Conservation (phyloP, 2,113 vertebrate species). For the Struthidea cinerea region DNA sequence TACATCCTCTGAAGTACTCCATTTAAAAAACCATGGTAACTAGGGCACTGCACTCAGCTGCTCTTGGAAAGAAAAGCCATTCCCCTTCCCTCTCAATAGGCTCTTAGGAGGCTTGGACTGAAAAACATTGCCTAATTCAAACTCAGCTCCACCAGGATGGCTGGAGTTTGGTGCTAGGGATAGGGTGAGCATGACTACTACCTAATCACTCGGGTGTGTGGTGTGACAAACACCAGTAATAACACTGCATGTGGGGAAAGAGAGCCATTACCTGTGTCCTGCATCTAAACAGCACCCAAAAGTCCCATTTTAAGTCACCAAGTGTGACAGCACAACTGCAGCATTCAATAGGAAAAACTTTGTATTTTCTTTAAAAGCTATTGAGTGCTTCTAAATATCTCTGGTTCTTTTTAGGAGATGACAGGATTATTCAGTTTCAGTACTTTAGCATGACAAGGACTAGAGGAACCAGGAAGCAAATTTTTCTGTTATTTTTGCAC, state of each 20-base stretch:
- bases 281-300: neutral
- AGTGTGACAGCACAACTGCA: neutral
- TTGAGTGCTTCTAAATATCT: neutral
- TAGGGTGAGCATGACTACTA: rapidly evolving
- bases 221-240: neutral
- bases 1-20: slow-evolving; percentile 1
- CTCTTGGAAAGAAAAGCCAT: neutral
- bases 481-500: neutral
- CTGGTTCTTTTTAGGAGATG: neutral
- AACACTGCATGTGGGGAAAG: neutral
- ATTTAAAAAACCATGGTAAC: slow-evolving; percentile 16
- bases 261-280: neutral
- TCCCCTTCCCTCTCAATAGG: neutral
- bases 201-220: neutral
- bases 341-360: neutral
- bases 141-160: neutral
- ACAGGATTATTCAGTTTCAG: neutral
- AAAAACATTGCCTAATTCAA: neutral
- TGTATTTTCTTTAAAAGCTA: neutral
- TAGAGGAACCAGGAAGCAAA: neutral
- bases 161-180: neutral
- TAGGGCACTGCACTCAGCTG: neutral
- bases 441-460: neutral
- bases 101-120: neutral
- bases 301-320: neutral